Evolutionary conservation across 2,888 invertebrate genomes (phyloP).

Genomic region (Eupelmus urozonus): DNA sequence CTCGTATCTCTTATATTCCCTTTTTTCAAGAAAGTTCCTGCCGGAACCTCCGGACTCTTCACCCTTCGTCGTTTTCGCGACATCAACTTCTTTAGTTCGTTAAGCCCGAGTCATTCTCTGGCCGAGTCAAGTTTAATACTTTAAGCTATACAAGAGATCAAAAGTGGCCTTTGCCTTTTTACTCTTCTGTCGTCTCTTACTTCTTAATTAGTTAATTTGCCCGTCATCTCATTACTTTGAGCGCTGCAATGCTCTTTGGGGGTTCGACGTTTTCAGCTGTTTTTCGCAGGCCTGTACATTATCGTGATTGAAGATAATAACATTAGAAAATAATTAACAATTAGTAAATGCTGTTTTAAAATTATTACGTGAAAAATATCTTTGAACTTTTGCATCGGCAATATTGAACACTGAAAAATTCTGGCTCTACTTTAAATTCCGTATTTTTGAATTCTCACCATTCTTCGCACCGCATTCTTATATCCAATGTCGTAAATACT

Average conservation of each 20-base stretch:
- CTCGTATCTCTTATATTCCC: slow-evolving; percentile 17
- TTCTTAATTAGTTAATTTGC: slow-evolving; percentile 30
- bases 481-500: too few species aligned
- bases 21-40: slow-evolving; percentile 28
- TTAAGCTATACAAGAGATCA: slow-evolving; percentile 46
- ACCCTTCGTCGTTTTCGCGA: background rate
- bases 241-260: background rate
- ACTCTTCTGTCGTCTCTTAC: background rate
- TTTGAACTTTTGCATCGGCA: too few species aligned
- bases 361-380: too few species aligned
- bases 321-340: too few species aligned
- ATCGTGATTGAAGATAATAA: too few species aligned
- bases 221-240: slow-evolving; percentile 13
- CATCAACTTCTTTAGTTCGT: slow-evolving; percentile 48
- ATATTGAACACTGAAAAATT: too few species aligned
- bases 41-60: background rate
- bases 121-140: slow-evolving; percentile 45
- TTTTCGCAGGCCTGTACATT: too few species aligned
- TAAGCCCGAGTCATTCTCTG: slow-evolving; percentile 37
- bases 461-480: too few species aligned
- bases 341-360: too few species aligned
- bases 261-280: too few species aligned
- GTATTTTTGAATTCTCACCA: too few species aligned
- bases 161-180: slow-evolving; percentile 27
- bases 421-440: too few species aligned